Base-by-base conservation (phyloP, 2,888 invertebrate species). In the Globia sparganii region DNA sequence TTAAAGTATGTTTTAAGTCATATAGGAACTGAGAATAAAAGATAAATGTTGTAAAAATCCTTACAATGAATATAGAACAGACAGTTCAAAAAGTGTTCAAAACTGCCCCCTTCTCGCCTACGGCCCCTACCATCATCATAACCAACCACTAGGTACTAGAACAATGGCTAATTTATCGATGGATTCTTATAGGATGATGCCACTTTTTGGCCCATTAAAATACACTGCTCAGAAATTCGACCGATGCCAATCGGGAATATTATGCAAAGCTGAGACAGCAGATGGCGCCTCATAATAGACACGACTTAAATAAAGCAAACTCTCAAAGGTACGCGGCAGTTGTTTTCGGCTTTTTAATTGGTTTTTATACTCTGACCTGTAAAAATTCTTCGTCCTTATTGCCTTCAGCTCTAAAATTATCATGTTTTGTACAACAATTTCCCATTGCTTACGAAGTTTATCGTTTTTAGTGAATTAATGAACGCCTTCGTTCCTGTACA, bases 391-490 rank as follows among this genome's bases (percentile, higher is more conserved):
- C 67, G 25, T 53, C 53, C 56, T 0, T 67, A 49, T 3, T 67
- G 18, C 56, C 53, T 34, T 31, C 67, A 18, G 25, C 53, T 67
- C 67, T 67, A 34, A 67, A 67, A 56, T 67, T 18, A 56, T 67
- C 53, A 67, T 67, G 67, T 67, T 67, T 67, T n/a, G 67, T 67
- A 34, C 67, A 67, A n/a, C 67, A 67, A 56, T 67, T 67, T 34
- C 67, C 67, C 67, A 67, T 67, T 67, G 25, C 9, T 56, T 25
- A 9, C 8, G 13, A 46, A 31, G 43, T 46, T 28, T 46, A 66
- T 49, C 1, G 25, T 49, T 31, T 34, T n/a, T n/a, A n/a, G 0
- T 18, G 3, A 66, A 49, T 46, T 67, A 34, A 34, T 25, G 0
- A 34, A 34, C 34, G 15, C 25, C 53, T 56, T 53, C 31, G 34